These are phyloP conservation scores for Perizoma flavofasciatum DNA, from an alignment of 2,888 invertebrate species.

Conservation along the genomic window DNA sequence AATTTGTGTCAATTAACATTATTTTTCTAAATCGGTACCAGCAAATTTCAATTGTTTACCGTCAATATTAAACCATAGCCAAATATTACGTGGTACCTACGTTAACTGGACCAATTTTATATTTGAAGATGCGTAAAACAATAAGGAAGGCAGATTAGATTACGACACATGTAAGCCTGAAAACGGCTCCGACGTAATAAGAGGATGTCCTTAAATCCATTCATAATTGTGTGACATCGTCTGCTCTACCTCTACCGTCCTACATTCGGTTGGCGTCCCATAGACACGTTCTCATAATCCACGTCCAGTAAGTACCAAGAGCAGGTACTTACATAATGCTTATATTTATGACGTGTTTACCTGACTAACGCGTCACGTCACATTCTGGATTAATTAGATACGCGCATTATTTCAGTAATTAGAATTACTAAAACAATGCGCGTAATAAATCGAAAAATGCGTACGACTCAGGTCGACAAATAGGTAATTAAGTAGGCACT, in stretches of 20 bases:
- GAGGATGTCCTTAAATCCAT: slow-evolving; percentile 15
- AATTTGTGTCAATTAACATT: too few relatives aligned
- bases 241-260: neutral
- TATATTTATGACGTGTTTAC: neutral
- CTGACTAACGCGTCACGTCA: slow-evolving; percentile 28
- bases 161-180: slow-evolving; percentile 28
- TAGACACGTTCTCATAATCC: neutral
- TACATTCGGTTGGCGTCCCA: slow-evolving; percentile 11
- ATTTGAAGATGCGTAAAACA: slow-evolving; percentile 15
- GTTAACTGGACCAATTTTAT: neutral
- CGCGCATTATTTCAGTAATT: slow-evolving; percentile 30
- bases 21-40: too few relatives aligned
- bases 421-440: neutral
- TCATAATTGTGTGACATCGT: slow-evolving; percentile 17
- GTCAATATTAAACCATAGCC: slow-evolving; percentile 2
- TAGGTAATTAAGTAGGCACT: too few relatives aligned
- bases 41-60: neutral
- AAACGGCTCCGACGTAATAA: slow-evolving; percentile 29
- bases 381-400: slow-evolving; percentile 31
- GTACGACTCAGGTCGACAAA: too few relatives aligned
- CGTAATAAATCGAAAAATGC: too few relatives aligned
- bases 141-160: slow-evolving; percentile 35
- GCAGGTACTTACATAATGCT: neutral
- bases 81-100: slow-evolving; percentile 1
- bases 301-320: slow-evolving; percentile 5